Conservation (phyloP, 2,797 vertebrate genomes). For the Hypotaenidia okinawae region DNA sequence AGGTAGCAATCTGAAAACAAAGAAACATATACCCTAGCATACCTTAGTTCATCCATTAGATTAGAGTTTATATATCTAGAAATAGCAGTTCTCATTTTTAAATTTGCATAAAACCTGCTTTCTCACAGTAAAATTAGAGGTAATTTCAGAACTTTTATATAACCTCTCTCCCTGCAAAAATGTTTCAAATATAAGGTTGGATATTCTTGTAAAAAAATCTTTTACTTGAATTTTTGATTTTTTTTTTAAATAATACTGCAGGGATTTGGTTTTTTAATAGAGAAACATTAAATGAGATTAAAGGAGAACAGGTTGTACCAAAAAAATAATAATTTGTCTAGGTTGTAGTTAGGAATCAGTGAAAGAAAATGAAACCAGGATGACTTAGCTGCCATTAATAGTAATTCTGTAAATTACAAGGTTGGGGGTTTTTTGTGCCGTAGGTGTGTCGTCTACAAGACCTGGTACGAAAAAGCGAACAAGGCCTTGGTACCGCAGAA, state of each 20-base stretch:
- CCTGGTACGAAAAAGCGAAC: slow-evolving; percentile 89
- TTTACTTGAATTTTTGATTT: background rate
- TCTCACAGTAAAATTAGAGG: background rate
- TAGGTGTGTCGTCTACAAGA: slow-evolving; percentile 90
- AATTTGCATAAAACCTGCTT: background rate
- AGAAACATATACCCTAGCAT: background rate
- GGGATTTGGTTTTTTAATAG: background rate
- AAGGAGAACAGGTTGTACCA: background rate
- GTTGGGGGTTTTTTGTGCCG: background rate
- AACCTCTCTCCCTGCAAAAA: background rate
- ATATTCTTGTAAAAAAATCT: background rate
- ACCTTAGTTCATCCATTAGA: background rate
- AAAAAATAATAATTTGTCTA: background rate
- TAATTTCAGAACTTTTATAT: background rate
- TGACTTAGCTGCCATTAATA: background rate
- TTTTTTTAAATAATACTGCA: background rate
- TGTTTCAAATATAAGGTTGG: background rate
- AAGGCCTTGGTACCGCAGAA: slow-evolving; percentile 88
- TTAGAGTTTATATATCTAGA: background rate
- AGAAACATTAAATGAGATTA: background rate
- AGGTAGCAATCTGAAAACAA: background rate
- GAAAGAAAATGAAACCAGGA: background rate
- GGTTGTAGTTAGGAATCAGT: background rate
- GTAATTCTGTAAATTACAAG: background rate
- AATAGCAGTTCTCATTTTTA: background rate